These are phyloP conservation scores for Macrophya alboannulata DNA, from an alignment of 2,888 invertebrate genomes.

Conservation along the genomic window DNA sequence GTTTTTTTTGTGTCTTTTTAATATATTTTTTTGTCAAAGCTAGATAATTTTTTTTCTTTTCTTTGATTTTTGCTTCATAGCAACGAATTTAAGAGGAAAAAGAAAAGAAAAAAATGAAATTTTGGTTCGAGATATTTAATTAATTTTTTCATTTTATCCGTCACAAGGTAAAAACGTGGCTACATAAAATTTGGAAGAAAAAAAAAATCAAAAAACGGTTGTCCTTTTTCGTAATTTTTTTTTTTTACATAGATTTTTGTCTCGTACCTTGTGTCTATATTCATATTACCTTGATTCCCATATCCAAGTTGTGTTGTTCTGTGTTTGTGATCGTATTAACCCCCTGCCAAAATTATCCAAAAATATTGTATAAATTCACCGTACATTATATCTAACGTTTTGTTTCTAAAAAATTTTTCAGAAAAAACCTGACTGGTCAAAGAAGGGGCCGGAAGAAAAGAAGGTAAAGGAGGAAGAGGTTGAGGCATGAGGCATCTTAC, in stretches of 20 bases:
- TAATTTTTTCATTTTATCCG: not conserved
- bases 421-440: conserved; percentile 98
- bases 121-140: not conserved
- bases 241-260: not conserved
- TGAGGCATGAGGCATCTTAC: conserved; percentile 87
- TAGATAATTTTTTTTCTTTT: not conserved
- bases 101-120: not conserved
- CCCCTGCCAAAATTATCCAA: not conserved
- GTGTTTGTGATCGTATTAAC: conserved; percentile 42
- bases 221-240: not conserved
- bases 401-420: conserved; percentile 81
- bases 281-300: not conserved
- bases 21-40: not conserved
- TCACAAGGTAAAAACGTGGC: not conserved
- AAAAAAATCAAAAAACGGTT: not conserved
- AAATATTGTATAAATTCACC: not conserved
- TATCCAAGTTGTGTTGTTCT: conserved; percentile 13
- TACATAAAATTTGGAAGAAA: not conserved
- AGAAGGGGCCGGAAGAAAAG: conserved; percentile 91
- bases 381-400: not conserved
- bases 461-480: conserved; percentile 94
- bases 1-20: not conserved
- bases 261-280: not conserved
- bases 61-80: not conserved
- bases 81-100: not conserved